phyloP scores from a whole-genome alignment of 2,113 vertebrate genomes.

The Ascaphus truei region DNA sequence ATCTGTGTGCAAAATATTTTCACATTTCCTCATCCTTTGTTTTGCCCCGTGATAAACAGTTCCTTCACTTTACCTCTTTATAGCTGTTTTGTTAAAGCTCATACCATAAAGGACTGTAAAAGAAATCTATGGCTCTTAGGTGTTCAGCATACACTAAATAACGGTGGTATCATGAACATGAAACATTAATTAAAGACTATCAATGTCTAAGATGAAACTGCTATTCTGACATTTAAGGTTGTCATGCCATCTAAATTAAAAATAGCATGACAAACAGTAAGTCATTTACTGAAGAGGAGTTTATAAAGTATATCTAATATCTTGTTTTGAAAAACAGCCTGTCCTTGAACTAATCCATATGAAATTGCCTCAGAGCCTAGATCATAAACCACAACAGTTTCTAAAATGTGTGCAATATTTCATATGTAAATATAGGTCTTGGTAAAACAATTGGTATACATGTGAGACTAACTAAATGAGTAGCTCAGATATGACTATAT shows the following conservation, averaged over 20 bases:
- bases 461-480: conserved; percentile 38
- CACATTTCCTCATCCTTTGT: conserved; percentile 43
- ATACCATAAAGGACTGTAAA: conserved; percentile 68
- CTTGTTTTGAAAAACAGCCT: conserved; percentile 57
- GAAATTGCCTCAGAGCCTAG: conserved; percentile 37
- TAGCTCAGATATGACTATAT: neutral
- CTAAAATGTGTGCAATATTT: conserved; percentile 60
- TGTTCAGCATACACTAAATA: conserved; percentile 70
- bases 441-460: conserved; percentile 5
- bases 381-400: conserved; percentile 51
- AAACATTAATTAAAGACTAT: conserved; percentile 70
- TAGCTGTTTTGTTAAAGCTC: conserved; percentile 73
- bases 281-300: conserved; percentile 64
- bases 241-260: conserved; percentile 61
- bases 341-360: conserved; percentile 61
- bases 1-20: conserved; percentile 52
- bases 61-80: conserved; percentile 66
- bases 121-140: conserved; percentile 63
- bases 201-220: conserved; percentile 58
- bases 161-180: conserved; percentile 61
- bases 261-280: conserved; percentile 61
- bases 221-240: conserved; percentile 65
- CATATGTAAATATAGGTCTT: conserved; percentile 33
- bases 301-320: conserved; percentile 61
- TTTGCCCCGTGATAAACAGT: conserved; percentile 50